Base-by-base conservation (phyloP, 2,113 vertebrate genomes). In the Glaucomys volans region DNA sequence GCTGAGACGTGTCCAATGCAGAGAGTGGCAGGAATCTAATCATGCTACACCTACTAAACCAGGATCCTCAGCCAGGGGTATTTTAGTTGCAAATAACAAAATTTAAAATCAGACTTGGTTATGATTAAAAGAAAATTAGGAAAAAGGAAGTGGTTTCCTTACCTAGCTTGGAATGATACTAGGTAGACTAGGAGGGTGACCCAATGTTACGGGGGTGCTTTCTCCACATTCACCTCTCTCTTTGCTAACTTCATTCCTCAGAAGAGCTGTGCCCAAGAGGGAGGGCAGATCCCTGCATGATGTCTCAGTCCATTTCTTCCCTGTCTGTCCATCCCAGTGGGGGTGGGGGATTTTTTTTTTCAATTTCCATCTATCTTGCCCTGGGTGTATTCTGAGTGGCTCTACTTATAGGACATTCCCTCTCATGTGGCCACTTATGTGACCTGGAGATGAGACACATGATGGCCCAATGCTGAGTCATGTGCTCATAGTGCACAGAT, bases 11-110 rank as follows among this genome's bases (percentile, higher is more conserved):
- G 17, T 30, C 50, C 35, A 7, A 24, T 4, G 4, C 18, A 35
- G 28, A n/a, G 0, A 35, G 18, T 13, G 32, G 59, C 30, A 3
- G 42, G 57, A 54, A 76, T 2, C 1, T 9, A 26, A 44, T 42
- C 4, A 1, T 1, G 8, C 3, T 24, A 32, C 5, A 17, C 10
- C 76, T n/a, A 3, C 0, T 13, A 8, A 84, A n/a, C 10, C 42
- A 44, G 0, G 22, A 69, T 40, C 10, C 47, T 7, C 35, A 24
- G 54, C 42, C 28, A n/a, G 50, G 8, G 8, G 2, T 8, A 8
- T 95, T 75, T 57, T 11, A 11, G 8, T 52, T 86, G 35, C 18
- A 28, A 82, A 67, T 40, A 9, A 74, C 28, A 52, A 89, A 90
- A 75, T 75, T 10, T 67, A 59, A 79, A 66, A 4, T 54, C 50